These are phyloP conservation scores for Clarias gariepinus DNA, from an alignment of 2,113 vertebrate species.

Conservation along the genomic window DNA sequence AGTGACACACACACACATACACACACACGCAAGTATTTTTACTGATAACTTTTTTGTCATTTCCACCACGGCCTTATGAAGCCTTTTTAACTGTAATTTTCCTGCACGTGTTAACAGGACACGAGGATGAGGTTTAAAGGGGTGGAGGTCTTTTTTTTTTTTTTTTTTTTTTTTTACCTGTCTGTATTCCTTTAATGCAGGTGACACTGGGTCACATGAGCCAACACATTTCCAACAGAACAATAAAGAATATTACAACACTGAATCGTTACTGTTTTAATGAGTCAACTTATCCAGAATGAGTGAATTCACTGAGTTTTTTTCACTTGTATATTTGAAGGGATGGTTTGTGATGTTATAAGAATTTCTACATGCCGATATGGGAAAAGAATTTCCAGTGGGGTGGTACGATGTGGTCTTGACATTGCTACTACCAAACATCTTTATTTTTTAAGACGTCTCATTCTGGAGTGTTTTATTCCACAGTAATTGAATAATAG, in stretches of 20 bases:
- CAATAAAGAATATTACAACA: slow-evolving; percentile 47
- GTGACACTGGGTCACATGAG: slow-evolving; percentile 33
- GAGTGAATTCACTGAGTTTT: not conserved
- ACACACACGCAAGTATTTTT: slow-evolving; percentile 65
- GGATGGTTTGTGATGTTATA: not conserved
- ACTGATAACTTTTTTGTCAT: slow-evolving; percentile 62
- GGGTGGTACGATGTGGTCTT: not conserved
- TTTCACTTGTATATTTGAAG: not conserved
- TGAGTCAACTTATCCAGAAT: not conserved
- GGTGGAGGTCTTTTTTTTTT: slow-evolving; percentile 5
- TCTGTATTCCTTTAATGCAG: slow-evolving; percentile 43
- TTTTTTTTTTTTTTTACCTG: slow-evolving; percentile 26
- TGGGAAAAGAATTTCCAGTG: too few species aligned
- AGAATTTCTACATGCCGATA: not conserved
- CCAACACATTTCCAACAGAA: slow-evolving; percentile 44
- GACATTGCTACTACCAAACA: not conserved
- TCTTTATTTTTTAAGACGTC: not conserved
- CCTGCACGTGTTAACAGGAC: slow-evolving; percentile 64
- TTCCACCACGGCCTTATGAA: slow-evolving; percentile 75
- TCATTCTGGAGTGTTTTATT: not conserved
- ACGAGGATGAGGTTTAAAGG: slow-evolving; percentile 17
- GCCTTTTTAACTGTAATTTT: slow-evolving; percentile 64
- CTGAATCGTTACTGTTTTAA: not conserved
- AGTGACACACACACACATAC: slow-evolving; percentile 13
- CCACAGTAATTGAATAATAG: not conserved